These are phyloP conservation scores for Psophia crepitans DNA, from an alignment of 2,113 vertebrate genomes.

Conservation along the genomic window DNA sequence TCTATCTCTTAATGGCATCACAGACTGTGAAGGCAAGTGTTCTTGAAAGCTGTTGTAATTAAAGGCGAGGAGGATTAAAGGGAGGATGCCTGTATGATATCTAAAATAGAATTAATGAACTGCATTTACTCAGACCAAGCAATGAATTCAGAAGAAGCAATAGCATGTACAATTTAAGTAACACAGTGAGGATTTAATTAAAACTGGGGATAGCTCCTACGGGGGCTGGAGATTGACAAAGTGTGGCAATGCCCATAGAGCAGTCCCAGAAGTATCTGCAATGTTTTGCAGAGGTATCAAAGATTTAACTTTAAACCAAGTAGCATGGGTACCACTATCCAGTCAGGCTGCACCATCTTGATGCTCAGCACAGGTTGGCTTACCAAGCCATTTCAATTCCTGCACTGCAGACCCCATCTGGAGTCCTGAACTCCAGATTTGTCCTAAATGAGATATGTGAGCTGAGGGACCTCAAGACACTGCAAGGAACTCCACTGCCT, in stretches of 20 bases:
- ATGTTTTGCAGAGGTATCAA: not conserved
- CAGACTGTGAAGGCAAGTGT: not conserved
- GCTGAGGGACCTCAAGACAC: not conserved
- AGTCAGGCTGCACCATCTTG: not conserved
- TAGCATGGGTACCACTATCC: not conserved
- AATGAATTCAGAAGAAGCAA: not conserved
- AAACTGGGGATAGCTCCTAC: not conserved
- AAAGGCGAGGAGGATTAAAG: not conserved
- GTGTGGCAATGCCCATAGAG: not conserved
- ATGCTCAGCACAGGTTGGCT: not conserved
- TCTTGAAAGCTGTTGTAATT: not conserved
- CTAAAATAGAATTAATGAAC: not conserved
- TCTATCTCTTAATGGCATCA: not conserved
- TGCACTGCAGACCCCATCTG: not conserved
- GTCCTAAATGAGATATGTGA: not conserved
- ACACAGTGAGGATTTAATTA: not conserved
- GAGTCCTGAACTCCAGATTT: not conserved
- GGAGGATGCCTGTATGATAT: not conserved
- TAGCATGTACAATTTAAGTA: not conserved
- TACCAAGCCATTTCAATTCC: not conserved
- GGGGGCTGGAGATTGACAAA: not conserved
- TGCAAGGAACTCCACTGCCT: not conserved
- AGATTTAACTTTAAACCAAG: not conserved
- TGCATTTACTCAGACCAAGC: not conserved
- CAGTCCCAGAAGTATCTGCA: not conserved